These are phyloP conservation scores for Lordiphosa andalusiaca DNA, from an alignment of 2,888 invertebrate genomes.

Conservation along the genomic window DNA sequence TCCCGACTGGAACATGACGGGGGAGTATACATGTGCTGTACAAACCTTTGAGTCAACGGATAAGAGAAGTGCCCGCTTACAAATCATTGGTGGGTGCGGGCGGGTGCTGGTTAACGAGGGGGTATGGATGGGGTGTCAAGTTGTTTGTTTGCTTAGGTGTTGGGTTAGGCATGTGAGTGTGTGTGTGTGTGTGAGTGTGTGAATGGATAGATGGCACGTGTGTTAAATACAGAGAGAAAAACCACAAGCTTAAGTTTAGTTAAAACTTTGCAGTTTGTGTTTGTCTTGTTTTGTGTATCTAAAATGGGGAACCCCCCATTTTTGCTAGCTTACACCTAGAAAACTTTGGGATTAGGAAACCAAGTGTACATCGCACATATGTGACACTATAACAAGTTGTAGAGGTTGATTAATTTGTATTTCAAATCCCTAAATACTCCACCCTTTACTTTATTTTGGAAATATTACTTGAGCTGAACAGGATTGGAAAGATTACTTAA, in stretches of 20 bases:
- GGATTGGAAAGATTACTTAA: too few relatives aligned
- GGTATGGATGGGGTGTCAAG: slow-evolving; percentile 20
- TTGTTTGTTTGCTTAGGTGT: slow-evolving; percentile 66
- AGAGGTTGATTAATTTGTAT: too few relatives aligned
- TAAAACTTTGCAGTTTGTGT: too few relatives aligned
- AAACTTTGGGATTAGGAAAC: not conserved
- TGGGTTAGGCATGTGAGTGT: slow-evolving; percentile 58
- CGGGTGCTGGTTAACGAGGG: slow-evolving; percentile 9
- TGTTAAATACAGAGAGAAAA: slow-evolving; percentile 6
- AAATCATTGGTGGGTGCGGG: slow-evolving; percentile 78
- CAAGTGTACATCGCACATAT: too few relatives aligned
- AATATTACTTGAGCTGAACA: too few relatives aligned
- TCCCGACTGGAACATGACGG: slow-evolving; percentile 81
- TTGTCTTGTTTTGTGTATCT: too few relatives aligned
- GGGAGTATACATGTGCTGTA: slow-evolving; percentile 80
- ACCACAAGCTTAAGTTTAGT: not conserved
- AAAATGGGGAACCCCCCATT: too few relatives aligned
- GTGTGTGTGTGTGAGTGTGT: slow-evolving; percentile 44
- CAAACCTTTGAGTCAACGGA: slow-evolving; percentile 80
- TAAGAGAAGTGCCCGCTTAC: slow-evolving; percentile 79
- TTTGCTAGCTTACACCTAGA: too few relatives aligned
- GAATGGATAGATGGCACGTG: slow-evolving; percentile 7
- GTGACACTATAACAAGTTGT: too few relatives aligned
- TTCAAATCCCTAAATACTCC: too few relatives aligned
- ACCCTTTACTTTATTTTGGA: too few relatives aligned